Base-by-base conservation (phyloP, 2,888 invertebrate genomes). In the Aspidiotus rigidus region DNA sequence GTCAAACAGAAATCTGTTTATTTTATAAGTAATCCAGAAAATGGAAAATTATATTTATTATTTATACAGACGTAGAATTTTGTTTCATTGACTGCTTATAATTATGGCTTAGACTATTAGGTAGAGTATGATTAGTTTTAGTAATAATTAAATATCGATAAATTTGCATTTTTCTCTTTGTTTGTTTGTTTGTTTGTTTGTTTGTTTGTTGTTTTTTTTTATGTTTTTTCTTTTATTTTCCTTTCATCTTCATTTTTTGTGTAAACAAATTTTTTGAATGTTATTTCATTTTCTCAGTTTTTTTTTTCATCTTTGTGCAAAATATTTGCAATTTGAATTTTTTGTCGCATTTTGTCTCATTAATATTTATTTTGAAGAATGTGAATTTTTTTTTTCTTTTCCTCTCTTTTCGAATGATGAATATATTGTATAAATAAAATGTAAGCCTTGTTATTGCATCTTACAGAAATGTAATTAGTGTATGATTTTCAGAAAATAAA, bases 401-500 rank as follows among this genome's bases (percentile, higher is more conserved):
- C 28, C 28, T 28, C 28, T 28, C 28, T 28, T 28, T 28, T 28
- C 28, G 5, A 28, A 28, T 28, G 28, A 28, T 66, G 41, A 66
- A 57, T 66, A 66, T 55, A 56, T 41, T 66, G 66, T 66, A 66
- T 57, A 66, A 57, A 66, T 17, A 56, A 66, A 17, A 55, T 44
- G 57, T 66, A 66, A 42, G 66, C 56, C 56, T 66, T 66, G 66
- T 66, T 66, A 66, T 66, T 66, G 66, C 66, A 66, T 57, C 66
- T 63, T 66, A 55, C 57, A 57, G 66, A 57, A 66, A 57, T 66
- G 66, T 66, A 66, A 66, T 66, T 66, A 66, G 66, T 66, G 66
- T 66, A 66, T 66, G 57, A 66, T 66, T 64, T 66, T 66, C 66
- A 66, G 42, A 56, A 41, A 66, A 66, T 66, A 66, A 66, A 66